These are phyloP conservation scores for Zosterops hypoxanthus DNA, from an alignment of 2,113 vertebrate species.

Conservation along the genomic window DNA sequence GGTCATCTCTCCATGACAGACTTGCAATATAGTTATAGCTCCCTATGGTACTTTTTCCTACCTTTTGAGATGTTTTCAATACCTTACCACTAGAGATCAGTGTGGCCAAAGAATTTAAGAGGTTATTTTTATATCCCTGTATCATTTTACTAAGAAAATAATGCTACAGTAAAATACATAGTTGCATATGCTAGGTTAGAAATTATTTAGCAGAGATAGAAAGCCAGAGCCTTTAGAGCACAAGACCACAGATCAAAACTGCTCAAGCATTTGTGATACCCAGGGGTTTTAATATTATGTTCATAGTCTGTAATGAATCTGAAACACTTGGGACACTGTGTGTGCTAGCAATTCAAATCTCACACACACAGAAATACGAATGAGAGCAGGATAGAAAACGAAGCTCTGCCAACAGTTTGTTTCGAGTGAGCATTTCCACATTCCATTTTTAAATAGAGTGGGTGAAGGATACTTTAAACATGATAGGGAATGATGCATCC, in stretches of 20 bases:
- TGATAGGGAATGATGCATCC: not conserved
- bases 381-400: not conserved
- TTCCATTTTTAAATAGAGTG: not conserved
- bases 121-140: not conserved
- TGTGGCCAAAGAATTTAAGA: slow-evolving; percentile 70
- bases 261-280: slow-evolving; percentile 16
- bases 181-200: not conserved
- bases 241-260: slow-evolving; percentile 15
- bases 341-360: not conserved
- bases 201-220: slow-evolving; percentile 47
- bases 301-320: slow-evolving; percentile 7
- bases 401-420: not conserved
- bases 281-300: slow-evolving; percentile 12
- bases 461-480: not conserved
- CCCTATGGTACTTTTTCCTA: not conserved
- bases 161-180: slow-evolving; percentile 9
- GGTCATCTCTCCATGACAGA: not conserved
- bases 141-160: slow-evolving; percentile 32
- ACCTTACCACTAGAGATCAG: slow-evolving; percentile 72
- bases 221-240: slow-evolving; percentile 18
- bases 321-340: not conserved
- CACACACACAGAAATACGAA: not conserved
- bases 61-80: not conserved
- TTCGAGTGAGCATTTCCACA: not conserved
- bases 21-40: not conserved